A percentile compares a stretch with the other conserved stretches of the same genome.
Conservation (phyloP, 1,140 invertebrate species). For the Psilanteris sp. region DNA sequence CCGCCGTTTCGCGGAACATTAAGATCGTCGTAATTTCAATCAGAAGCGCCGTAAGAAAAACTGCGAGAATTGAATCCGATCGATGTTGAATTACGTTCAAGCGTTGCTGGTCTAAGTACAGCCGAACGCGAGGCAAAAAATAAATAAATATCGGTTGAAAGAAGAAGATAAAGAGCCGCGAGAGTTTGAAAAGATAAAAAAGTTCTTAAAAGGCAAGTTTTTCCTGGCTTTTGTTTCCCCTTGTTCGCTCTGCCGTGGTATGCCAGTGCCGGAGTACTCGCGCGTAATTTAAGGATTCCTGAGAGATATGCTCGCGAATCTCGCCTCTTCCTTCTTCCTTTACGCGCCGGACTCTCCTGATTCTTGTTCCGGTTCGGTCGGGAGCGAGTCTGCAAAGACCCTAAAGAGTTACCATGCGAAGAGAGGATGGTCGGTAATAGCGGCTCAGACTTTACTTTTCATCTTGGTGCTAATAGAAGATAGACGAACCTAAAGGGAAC, state of each 20-base stretch:
- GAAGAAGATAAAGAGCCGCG: conserved; percentile 28
- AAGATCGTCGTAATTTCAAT: conserved; percentile 40
- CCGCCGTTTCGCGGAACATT: conserved; percentile 10
- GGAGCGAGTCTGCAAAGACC: conserved; percentile 51
- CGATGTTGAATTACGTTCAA: conserved; percentile 27
- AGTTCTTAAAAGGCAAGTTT: conserved; percentile 73
- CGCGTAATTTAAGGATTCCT: conserved; percentile 67
- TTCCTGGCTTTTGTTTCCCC: conserved; percentile 67
- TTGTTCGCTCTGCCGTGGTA: conserved; percentile 40
- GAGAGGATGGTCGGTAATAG: conserved; percentile 55
- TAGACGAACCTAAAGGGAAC: conserved; percentile 45
- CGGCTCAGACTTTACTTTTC: conserved; percentile 61
- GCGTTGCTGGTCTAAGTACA: neutral
- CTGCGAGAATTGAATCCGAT: conserved; percentile 28
- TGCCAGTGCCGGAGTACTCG: conserved; percentile 44
- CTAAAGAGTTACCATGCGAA: conserved; percentile 56
- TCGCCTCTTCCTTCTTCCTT: conserved; percentile 39
- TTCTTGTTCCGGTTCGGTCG: conserved; percentile 51
- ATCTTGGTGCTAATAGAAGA: conserved; percentile 59
- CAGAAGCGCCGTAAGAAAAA: neutral
- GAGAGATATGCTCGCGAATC: conserved; percentile 60
- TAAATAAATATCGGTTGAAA: conserved; percentile 42
- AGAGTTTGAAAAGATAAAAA: conserved; percentile 67
- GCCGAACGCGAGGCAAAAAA: conserved; percentile 11
- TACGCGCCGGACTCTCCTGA: conserved; percentile 32